Evolutionary conservation across 1,140 invertebrate genomes (phyloP).

Genomic region (Drosophila kepulauana): DNA sequence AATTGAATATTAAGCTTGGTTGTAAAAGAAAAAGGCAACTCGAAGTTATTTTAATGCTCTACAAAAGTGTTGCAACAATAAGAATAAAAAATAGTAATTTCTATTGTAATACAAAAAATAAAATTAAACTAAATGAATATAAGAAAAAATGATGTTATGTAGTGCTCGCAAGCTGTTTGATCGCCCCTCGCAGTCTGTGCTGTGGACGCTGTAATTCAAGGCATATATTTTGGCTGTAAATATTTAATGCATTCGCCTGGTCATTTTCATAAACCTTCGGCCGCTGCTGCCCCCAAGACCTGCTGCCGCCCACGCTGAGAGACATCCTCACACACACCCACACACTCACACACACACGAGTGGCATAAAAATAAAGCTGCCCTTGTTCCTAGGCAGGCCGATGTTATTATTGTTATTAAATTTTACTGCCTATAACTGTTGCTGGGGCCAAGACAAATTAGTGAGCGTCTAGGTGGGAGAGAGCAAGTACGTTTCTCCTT

Average conservation of each 20-base stretch:
- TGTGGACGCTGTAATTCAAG: conserved; percentile 63
- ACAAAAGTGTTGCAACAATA: too few relatives aligned
- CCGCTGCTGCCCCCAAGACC: conserved; percentile 4
- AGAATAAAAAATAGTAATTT: too few relatives aligned
- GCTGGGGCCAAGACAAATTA: conserved; percentile 66
- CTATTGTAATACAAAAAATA: too few relatives aligned
- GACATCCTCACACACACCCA: not conserved
- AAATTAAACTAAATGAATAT: too few relatives aligned
- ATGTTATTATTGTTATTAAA: conserved; percentile 81
- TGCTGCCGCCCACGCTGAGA: not conserved
- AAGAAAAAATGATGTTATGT: not conserved
- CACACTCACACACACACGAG: conserved; percentile 18
- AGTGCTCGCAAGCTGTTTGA: not conserved
- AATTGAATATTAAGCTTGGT: too few relatives aligned
- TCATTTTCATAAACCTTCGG: conserved; percentile 66
- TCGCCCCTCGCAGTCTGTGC: conserved; percentile 27
- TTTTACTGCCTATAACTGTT: conserved; percentile 79
- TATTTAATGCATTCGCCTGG: conserved; percentile 73
- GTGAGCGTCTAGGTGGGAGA: conserved; percentile 18
- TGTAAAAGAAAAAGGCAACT: too few relatives aligned
- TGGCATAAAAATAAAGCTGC: conserved; percentile 69
- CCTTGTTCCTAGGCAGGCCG: conserved; percentile 62
- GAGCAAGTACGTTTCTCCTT: not conserved
- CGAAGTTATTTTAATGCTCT: too few relatives aligned
- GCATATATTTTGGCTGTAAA: conserved; percentile 71